phyloP scores from a whole-genome alignment of 1,140 invertebrate species.

The Tetranychus urticae region DNA sequence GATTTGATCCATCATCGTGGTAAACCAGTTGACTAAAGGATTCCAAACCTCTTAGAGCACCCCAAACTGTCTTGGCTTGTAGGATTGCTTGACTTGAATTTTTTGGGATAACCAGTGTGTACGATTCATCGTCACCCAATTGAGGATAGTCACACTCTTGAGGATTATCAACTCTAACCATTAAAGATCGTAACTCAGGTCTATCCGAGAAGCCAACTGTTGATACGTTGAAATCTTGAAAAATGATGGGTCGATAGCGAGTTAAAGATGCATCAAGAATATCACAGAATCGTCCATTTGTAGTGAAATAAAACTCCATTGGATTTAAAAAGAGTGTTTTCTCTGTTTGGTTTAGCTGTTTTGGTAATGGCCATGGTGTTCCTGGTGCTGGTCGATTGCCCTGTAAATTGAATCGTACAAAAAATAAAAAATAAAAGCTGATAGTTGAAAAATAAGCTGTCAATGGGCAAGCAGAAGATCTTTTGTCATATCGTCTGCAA shows the following conservation, averaged over 20 bases:
- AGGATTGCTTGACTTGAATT: background rate
- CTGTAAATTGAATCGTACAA: background rate
- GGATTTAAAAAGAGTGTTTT: constrained; percentile 11
- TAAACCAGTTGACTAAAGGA: constrained; percentile 23
- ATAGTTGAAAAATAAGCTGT: too few species aligned
- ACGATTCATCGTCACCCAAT: constrained; percentile 7
- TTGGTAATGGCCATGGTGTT: constrained; percentile 9
- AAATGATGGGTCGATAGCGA: constrained; percentile 6
- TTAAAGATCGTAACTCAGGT: background rate
- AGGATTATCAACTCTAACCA: background rate
- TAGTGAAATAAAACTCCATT: constrained; percentile 12
- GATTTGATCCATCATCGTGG: constrained; percentile 6
- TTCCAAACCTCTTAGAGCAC: constrained; percentile 15
- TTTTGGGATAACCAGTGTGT: background rate
- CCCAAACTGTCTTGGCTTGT: constrained; percentile 3
- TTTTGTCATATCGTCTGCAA: too few species aligned
- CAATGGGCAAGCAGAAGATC: too few species aligned
- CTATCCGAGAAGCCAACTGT: constrained; percentile 14
- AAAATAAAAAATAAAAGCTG: too few species aligned
- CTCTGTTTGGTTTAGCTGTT: constrained; percentile 8
- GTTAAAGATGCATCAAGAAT: constrained; percentile 29
- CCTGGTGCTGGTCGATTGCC: background rate
- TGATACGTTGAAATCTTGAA: background rate
- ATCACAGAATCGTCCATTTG: constrained; percentile 21
- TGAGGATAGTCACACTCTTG: constrained; percentile 7